Percentiles rank a stretch among this genome's conserved stretches.
phyloP scores from a whole-genome alignment of 2,113 vertebrate genomes.

The Pelecanoides urinatrix region DNA sequence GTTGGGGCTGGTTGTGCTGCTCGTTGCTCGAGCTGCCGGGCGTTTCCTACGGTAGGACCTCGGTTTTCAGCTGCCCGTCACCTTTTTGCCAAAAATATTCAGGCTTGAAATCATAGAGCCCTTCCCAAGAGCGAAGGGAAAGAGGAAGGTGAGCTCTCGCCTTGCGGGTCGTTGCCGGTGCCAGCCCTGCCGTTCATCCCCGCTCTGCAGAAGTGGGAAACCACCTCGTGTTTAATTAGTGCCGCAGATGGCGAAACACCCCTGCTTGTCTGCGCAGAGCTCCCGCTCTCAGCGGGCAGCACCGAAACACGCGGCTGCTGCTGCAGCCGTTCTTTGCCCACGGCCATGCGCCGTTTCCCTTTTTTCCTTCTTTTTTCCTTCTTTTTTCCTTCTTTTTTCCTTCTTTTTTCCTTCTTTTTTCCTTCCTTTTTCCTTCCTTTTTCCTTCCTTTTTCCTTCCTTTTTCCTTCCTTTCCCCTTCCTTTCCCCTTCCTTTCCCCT shows the following conservation, averaged over 20 bases:
- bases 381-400: too few relatives aligned
- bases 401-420: too few relatives aligned
- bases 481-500: too few relatives aligned
- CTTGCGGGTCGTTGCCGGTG: neutral
- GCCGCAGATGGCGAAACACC: fast-evolving
- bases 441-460: too few relatives aligned
- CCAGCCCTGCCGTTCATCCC: neutral
- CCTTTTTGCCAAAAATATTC: neutral
- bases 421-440: too few relatives aligned
- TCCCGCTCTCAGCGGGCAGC: too few relatives aligned
- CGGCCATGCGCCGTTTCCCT: fast-evolving
- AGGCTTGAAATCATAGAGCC: neutral
- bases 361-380: neutral
- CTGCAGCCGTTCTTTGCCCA: neutral
- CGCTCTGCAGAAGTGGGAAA: neutral
- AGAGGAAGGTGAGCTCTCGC: neutral
- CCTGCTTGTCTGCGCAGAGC: neutral
- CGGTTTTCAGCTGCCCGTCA: neutral
- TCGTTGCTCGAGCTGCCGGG: fast-evolving
- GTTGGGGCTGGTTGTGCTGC: neutral
- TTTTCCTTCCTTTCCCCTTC: too few relatives aligned
- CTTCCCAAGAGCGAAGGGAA: neutral
- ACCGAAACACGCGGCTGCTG: fast-evolving
- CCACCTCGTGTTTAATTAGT: neutral
- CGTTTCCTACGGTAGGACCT: fast-evolving